Evolutionary conservation across 2,113 vertebrate species (phyloP).

Genomic region (Pristiophorus japonicus): DNA sequence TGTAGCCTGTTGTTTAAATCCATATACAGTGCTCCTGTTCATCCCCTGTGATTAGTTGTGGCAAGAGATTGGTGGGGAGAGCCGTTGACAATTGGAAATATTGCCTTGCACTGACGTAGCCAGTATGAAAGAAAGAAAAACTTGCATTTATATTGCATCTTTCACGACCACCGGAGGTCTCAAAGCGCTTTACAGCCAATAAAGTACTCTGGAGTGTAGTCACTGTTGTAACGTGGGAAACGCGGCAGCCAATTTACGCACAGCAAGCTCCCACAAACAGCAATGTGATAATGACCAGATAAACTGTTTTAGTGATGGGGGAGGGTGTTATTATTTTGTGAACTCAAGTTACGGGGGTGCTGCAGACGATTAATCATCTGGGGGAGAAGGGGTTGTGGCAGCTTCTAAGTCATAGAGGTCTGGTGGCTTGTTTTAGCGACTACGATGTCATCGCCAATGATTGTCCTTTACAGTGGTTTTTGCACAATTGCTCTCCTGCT

Average conservation of each 20-base stretch:
- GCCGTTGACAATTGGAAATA: not conserved
- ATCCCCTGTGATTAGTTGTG: not conserved
- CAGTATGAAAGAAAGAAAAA: too few relatives aligned
- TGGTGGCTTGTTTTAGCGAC: too few relatives aligned
- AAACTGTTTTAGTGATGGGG: too few relatives aligned
- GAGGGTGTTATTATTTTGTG: not conserved
- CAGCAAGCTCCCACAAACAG: too few relatives aligned
- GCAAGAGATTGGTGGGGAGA: not conserved
- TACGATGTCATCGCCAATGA: not conserved
- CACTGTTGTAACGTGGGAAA: too few relatives aligned
- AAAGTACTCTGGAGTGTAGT: too few relatives aligned
- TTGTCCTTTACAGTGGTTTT: not conserved
- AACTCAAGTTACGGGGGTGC: not conserved
- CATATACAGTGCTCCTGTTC: not conserved
- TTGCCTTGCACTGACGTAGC: not conserved
- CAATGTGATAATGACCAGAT: too few relatives aligned
- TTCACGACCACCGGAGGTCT: too few relatives aligned
- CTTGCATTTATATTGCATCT: too few relatives aligned
- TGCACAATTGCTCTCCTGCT: not conserved
- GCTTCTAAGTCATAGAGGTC: not conserved
- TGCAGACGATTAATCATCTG: not conserved
- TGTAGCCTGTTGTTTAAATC: not conserved
- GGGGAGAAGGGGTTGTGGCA: not conserved
- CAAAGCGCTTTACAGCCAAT: too few relatives aligned
- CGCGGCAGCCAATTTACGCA: too few relatives aligned